Evolutionary conservation across 35 echinoderm and acorn worm species (phyloP).

Genomic region (Ophiothrix spiculata): DNA sequence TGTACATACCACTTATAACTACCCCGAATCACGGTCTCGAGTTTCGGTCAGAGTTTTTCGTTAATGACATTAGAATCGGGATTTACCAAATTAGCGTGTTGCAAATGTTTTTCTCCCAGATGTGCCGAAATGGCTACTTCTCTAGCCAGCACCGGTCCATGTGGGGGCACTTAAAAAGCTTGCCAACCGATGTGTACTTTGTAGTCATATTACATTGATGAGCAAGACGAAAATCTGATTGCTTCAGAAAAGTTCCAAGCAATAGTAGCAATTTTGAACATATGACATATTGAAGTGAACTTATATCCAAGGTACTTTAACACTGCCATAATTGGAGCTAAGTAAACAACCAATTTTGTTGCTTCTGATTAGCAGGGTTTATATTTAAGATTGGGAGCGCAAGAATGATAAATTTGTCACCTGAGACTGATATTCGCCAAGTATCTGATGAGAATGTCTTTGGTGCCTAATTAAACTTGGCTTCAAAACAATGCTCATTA

Average conservation of each 20-base stretch:
- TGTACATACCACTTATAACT: neutral
- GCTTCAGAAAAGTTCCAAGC: too few species aligned
- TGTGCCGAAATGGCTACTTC: neutral
- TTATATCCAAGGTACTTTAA: too few species aligned
- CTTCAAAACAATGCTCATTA: neutral
- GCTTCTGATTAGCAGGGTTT: too few species aligned
- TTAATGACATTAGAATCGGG: neutral
- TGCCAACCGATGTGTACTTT: neutral
- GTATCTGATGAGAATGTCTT: too few species aligned
- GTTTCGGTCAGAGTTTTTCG: slow-evolving; percentile 7
- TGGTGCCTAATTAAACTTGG: neutral
- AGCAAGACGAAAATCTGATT: neutral
- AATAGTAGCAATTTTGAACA: too few species aligned
- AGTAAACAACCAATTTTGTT: too few species aligned
- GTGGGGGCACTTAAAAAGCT: neutral
- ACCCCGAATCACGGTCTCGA: neutral
- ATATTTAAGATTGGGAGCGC: too few species aligned
- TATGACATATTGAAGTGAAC: too few species aligned
- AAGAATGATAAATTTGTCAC: too few species aligned
- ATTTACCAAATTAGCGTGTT: neutral
- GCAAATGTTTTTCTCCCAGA: neutral
- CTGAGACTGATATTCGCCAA: too few species aligned
- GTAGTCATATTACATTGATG: neutral
- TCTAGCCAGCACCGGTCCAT: neutral
- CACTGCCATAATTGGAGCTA: too few species aligned